Base-by-base conservation (phyloP, 2,888 invertebrate species). In the Yponomeuta cagnagella region DNA sequence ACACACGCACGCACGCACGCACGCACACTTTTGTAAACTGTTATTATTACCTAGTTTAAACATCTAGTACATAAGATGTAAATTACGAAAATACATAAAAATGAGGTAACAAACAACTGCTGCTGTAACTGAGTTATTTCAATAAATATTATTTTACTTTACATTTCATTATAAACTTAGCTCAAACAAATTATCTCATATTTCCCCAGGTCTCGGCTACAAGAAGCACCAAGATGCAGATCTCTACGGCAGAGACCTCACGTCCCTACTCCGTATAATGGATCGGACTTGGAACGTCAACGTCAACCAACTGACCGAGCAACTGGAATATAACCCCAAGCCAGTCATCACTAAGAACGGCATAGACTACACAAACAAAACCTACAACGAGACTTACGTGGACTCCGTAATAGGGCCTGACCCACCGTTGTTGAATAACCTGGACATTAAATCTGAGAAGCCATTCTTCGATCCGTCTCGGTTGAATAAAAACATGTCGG, bases 151-250 rank as follows among this genome's bases (percentile, higher is more conserved):
- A 23, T 23, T 23, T 23, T 1, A 23, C 23, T 23, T 23, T 23
- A 23, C 23, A 23, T 23, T 23, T 23, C 23, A 1, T 23, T 23
- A 1, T 23, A 23, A 23, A 23, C 23, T 23, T 12, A 10, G 10
- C 6, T 52, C 52, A 12, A 2, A 43, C 8, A 1, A 8, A 8
- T 43, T 8, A 8, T 43, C 8, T 70, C 23, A n/a, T 30, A 68
- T 72, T 43, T n/a, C 43, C 8, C 74, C 80, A 91, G 91, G 83
- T 4, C 79, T 91, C 0, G 90, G 91, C 30, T 91, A 84, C 78
- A 77, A 78, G 3, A 77, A 73, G 0, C 87, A 77, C 70, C 79
- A 79, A 23, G 80, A 85, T 71, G 83, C 83, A 0, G 73, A 77
- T 0, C 80, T 91, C 0, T 79, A 82, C 72, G 91, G 91, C 0